Evolutionary conservation across 2,113 vertebrate species (phyloP).

Genomic region (Cebidichthys violaceus): DNA sequence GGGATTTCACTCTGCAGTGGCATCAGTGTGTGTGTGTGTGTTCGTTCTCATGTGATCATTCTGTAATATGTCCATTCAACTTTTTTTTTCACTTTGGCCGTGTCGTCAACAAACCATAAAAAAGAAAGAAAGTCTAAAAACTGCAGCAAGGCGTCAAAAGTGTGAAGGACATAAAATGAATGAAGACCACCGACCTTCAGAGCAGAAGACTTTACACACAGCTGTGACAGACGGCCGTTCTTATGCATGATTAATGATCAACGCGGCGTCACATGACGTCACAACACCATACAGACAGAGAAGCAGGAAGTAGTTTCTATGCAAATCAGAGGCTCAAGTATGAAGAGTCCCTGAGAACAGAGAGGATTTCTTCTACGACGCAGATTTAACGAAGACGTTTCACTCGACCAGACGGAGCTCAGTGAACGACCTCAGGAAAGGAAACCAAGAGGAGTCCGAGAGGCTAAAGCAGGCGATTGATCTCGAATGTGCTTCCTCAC

Average conservation of each 20-base stretch:
- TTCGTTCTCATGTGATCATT: not conserved
- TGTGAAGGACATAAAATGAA: constrained; percentile 8
- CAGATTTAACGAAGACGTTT: too few relatives aligned
- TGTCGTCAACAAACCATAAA: not conserved
- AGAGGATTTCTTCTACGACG: too few relatives aligned
- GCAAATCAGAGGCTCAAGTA: too few relatives aligned
- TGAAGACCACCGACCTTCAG: not conserved
- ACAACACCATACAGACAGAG: not conserved
- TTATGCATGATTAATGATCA: not conserved
- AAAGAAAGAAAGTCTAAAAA: constrained; percentile 3
- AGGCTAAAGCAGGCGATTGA: not conserved
- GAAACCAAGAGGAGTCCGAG: too few relatives aligned
- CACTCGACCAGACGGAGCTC: not conserved
- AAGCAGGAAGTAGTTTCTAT: not conserved
- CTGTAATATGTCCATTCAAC: not conserved
- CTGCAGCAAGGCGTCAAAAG: not conserved
- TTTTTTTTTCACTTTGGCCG: constrained; percentile 20
- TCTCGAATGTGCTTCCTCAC: not conserved
- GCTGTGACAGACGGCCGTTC: not conserved
- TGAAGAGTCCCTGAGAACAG: constrained; percentile 53
- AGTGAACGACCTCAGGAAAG: not conserved
- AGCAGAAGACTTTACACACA: not conserved
- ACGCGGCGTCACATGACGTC: not conserved
- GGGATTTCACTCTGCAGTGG: not conserved
- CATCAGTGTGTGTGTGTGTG: too few relatives aligned